These are phyloP conservation scores for Henricia sp. DNA, from an alignment of 53 echinoderm and acorn worm genomes.

Conservation along the genomic window DNA sequence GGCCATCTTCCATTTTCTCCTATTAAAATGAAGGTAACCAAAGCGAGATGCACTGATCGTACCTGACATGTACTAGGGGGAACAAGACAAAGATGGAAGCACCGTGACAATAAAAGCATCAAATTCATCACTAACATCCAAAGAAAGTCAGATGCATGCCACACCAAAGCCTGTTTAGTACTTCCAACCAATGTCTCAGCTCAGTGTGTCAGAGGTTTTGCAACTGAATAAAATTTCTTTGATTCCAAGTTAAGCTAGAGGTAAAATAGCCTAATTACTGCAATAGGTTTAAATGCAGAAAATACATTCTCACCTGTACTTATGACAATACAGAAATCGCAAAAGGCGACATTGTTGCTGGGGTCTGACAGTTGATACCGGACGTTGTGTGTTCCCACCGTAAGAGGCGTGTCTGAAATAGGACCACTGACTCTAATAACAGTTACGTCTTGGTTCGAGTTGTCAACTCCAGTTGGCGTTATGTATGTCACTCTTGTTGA, in stretches of 20 bases:
- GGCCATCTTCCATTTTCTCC: no score
- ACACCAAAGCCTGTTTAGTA: no score
- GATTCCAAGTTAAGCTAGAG: no score
- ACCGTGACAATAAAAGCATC: no score
- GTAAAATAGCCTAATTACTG: neutral
- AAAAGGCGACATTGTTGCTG: neutral
- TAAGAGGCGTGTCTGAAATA: neutral
- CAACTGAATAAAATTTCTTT: neutral
- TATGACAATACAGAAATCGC: conserved; percentile 35
- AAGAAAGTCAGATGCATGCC: no score
- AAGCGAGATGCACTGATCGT: no score
- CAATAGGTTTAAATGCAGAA: no score
- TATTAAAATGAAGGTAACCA: no score
- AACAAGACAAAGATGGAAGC: no score
- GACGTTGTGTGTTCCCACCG: conserved; percentile 8
- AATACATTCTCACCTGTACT: neutral
- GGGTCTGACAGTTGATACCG: conserved; percentile 1
- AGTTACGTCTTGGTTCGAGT: neutral
- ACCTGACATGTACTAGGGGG: no score
- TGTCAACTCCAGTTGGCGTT: neutral
- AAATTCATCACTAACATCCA: no score
- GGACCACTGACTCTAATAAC: neutral
- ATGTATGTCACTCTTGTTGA: neutral
- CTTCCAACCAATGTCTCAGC: no score
- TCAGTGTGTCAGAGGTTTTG: neutral